Base-by-base conservation (phyloP, 2,113 vertebrate genomes). In the Stigmatopora argus region DNA sequence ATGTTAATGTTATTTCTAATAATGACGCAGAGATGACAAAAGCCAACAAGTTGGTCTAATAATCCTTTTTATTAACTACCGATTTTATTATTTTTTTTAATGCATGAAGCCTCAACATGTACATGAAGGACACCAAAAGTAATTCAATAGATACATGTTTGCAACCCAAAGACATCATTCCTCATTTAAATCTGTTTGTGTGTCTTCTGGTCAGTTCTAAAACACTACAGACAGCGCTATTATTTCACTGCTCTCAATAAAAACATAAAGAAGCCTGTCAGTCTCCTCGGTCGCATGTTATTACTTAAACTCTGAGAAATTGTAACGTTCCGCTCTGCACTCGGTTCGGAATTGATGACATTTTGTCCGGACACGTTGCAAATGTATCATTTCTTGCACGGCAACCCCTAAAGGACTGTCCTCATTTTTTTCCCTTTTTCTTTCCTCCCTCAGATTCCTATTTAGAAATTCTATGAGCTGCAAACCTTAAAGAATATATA, bases 401-500 rank as follows among this genome's bases (percentile, higher is more conserved):
- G 79, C 78, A 86, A 79, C 83, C 90, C 87, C 89, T 83, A 69
- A 81, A 90, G 89, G 82, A 85, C 75, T 17, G 41, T 72, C 53
- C 53, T 19, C 19, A 11, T 53, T 53, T 53, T 52, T 76, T 75
- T 74, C 49, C 57, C 34, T 61, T 49, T 64, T 12, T 23, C 7
- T 67, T 75, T 82, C 81, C 77, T 31, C 31, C 62, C 17, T 64
- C 26, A n/a, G 74, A 63, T 86, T 88, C 90, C 90, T 88, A 80
- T 87, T 90, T 89, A 88, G 80, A 85, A 82, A 78, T 86, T 84
- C 77, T n/a, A 11, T 66, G 66, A 81, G 71, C 87, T 86, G 82
- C 87, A 85, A 89, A 88, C 80, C 90, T 92, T 88, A 31, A 89
- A 90, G 86, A 86, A 85, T 83, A 91, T 85, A 84, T 83, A 91